Percentiles rank a stretch among this genome's conserved stretches.
These are phyloP conservation scores for Ascidia mentula DNA, from an alignment of 23 tunicate genomes.

Conservation along the genomic window DNA sequence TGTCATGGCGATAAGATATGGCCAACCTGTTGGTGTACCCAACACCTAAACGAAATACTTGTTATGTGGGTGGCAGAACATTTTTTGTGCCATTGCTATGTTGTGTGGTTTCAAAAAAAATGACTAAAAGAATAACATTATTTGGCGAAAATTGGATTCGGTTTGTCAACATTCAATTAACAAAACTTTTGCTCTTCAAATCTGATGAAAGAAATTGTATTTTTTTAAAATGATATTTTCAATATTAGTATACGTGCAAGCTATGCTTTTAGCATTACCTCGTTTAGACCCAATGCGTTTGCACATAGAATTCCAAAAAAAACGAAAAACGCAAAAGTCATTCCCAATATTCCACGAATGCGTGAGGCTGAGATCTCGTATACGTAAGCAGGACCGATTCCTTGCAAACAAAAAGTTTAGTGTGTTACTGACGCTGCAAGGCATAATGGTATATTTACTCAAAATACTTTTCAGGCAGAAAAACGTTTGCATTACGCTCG, in stretches of 20 bases:
- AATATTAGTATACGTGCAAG: background rate
- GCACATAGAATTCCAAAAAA: conserved; percentile 30
- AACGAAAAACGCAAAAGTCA: conserved; percentile 27
- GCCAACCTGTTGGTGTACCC: conserved; percentile 38
- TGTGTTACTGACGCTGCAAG: background rate
- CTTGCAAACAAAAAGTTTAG: conserved; percentile 1
- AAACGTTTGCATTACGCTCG: background rate
- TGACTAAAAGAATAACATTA: too few species aligned
- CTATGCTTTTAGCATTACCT: conserved; percentile 12
- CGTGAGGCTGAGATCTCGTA: conserved; percentile 25
- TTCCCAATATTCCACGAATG: conserved; percentile 30
- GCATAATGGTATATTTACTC: background rate
- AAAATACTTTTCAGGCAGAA: too few species aligned
- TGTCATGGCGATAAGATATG: conserved; percentile 45
- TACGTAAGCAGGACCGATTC: conserved; percentile 43
- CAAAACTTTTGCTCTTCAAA: too few species aligned
- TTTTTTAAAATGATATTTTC: background rate
- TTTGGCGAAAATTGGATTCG: too few species aligned
- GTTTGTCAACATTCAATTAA: too few species aligned
- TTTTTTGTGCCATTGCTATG: too few species aligned
- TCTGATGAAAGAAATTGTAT: background rate
- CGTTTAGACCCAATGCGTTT: conserved; percentile 48
- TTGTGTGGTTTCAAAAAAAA: too few species aligned
- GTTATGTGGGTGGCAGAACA: background rate
- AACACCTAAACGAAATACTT: conserved; percentile 4